These are phyloP conservation scores for Drosophila neonasuta DNA, from an alignment of 2,888 invertebrate species.

Conservation along the genomic window DNA sequence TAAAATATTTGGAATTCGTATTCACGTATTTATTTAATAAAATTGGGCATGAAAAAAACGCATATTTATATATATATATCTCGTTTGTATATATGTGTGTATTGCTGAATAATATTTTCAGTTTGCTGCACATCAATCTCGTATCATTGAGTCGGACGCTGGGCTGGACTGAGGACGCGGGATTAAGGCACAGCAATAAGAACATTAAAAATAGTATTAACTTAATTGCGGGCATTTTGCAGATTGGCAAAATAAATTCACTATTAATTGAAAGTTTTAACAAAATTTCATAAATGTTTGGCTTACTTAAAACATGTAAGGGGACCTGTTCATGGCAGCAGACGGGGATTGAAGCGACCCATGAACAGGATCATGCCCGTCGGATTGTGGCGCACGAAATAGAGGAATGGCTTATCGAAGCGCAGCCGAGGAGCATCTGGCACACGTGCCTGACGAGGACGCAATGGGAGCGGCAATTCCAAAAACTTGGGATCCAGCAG, in stretches of 20 bases:
- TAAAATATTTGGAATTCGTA: conserved; percentile 40
- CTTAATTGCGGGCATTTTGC: conserved; percentile 58
- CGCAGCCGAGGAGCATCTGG: conserved; percentile 89
- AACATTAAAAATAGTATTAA: conserved; percentile 62
- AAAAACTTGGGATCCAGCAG: conserved; percentile 83
- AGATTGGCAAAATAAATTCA: conserved; percentile 61
- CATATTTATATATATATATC: conserved; percentile 6
- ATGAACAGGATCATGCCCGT: conserved; percentile 94
- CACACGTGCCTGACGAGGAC: conserved; percentile 88
- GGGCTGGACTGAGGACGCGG: conserved; percentile 57
- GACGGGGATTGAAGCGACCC: conserved; percentile 93
- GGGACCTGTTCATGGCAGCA: conserved; percentile 85
- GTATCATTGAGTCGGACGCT: conserved; percentile 55
- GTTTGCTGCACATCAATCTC: conserved; percentile 79
- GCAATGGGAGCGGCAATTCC: conserved; percentile 86
- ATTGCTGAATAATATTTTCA: conserved; percentile 27
- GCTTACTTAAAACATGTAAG: conserved; percentile 44
- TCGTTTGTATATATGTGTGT: conserved; percentile 8
- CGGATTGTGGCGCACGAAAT: conserved; percentile 94
- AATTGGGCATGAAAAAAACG: conserved; percentile 31
- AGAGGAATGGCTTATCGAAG: conserved; percentile 93
- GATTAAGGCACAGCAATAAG: conserved; percentile 79
- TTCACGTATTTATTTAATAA: conserved; percentile 14
- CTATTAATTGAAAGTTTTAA: conserved; percentile 58
- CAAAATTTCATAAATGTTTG: conserved; percentile 41